Conservation (phyloP, 2,113 vertebrate genomes). For the Crotophaga sulcirostris region DNA sequence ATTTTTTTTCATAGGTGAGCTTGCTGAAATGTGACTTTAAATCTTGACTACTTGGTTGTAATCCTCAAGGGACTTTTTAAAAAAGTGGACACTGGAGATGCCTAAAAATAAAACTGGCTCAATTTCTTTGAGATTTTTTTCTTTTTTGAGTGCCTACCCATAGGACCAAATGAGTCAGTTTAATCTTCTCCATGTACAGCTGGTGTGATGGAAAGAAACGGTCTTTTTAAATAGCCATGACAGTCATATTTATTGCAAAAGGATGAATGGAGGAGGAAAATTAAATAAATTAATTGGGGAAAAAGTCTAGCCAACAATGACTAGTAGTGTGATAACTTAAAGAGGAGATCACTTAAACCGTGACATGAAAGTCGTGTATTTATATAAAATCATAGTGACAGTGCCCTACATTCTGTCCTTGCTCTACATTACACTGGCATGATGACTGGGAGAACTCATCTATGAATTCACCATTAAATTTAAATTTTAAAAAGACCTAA, state of each 20-base stretch:
- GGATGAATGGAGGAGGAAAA: background rate
- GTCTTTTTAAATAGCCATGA: background rate
- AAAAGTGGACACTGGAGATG: background rate
- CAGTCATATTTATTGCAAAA: background rate
- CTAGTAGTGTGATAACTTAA: background rate
- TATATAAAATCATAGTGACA: background rate
- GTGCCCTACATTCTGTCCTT: background rate
- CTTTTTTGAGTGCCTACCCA: background rate
- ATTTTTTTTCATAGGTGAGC: background rate
- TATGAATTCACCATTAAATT: background rate
- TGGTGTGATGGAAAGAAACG: background rate
- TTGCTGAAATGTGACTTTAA: background rate
- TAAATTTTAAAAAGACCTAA: background rate
- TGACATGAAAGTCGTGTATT: background rate
- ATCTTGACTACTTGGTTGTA: background rate
- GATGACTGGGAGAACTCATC: background rate
- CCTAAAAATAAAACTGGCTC: conserved; percentile 24
- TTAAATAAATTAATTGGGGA: background rate
- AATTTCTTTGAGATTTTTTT: background rate
- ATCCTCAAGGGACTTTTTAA: background rate
- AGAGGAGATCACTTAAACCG: background rate
- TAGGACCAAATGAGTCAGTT: background rate
- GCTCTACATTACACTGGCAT: accelerated
- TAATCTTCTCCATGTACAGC: background rate
- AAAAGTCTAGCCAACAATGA: background rate